A percentile compares a stretch with the other conserved stretches of the same genome.
These are phyloP conservation scores for Diachasmimorpha longicaudata DNA, from an alignment of 1,140 invertebrate species.

Conservation along the genomic window DNA sequence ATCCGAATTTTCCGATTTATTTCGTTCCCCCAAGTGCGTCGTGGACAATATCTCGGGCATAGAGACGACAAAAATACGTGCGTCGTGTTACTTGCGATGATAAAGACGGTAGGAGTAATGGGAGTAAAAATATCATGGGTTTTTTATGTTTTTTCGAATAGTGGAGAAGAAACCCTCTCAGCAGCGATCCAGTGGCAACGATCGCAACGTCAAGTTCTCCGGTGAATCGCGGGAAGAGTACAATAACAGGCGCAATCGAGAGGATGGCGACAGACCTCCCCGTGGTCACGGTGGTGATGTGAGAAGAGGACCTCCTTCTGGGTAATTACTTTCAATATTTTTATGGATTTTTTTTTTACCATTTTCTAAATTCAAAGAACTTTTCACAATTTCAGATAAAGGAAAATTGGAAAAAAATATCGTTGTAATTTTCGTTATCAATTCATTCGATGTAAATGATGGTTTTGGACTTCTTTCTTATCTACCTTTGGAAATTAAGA, in stretches of 20 bases:
- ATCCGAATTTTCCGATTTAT: no score
- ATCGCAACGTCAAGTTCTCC: conserved; percentile 63
- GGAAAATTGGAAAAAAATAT: no score
- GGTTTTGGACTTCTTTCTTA: no score
- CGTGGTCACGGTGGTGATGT: conserved; percentile 50
- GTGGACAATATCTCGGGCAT: conserved; percentile 28
- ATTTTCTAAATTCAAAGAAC: not conserved
- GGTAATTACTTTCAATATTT: conserved; percentile 34
- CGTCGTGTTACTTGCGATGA: not conserved
- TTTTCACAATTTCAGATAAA: no score
- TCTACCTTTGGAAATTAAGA: no score
- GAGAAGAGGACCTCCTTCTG: conserved; percentile 49
- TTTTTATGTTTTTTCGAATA: conserved; percentile 25
- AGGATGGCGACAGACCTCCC: conserved; percentile 65
- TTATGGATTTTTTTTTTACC: no score
- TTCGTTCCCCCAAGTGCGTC: no score
- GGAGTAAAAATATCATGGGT: not conserved
- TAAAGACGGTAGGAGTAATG: no score
- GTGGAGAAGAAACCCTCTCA: conserved; percentile 55
- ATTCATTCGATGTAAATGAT: no score
- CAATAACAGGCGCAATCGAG: conserved; percentile 76
- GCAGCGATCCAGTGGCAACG: conserved; percentile 46
- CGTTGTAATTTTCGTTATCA: no score
- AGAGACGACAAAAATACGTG: conserved; percentile 34
- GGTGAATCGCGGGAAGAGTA: conserved; percentile 73